Evolutionary conservation across 1,140 invertebrate species (phyloP).

Genomic region (Scaptomyza hsui): DNA sequence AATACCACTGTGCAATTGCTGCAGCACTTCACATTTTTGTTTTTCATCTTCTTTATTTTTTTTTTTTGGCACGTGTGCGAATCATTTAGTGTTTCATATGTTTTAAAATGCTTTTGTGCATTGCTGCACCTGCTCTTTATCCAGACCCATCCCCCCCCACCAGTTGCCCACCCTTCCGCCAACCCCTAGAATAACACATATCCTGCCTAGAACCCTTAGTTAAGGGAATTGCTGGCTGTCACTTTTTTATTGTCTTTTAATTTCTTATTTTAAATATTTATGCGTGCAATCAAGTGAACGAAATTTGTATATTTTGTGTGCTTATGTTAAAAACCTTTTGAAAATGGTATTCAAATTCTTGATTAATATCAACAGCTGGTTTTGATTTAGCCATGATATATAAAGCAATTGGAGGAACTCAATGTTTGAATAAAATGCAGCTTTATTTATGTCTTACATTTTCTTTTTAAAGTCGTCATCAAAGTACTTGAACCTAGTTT

Average conservation of each 20-base stretch:
- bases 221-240: neutral
- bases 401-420: no score
- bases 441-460: no score
- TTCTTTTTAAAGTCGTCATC: no score
- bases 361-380: no score
- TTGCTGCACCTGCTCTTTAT: conserved; percentile 20
- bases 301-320: no score
- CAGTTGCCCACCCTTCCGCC: no score
- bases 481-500: no score
- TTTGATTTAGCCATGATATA: no score
- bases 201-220: neutral
- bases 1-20: conserved; percentile 8
- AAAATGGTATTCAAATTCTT: no score
- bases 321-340: no score
- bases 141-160: neutral
- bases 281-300: no score
- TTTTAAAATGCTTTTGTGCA: conserved; percentile 32
- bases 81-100: conserved; percentile 45
- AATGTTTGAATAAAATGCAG: no score
- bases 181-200: neutral
- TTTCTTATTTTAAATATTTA: neutral
- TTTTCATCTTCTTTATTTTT: conserved; percentile 5
- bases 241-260: neutral
- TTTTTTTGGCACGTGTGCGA: conserved; percentile 36
- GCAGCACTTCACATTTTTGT: conserved; percentile 1